Conservation (phyloP, 2,113 vertebrate genomes). For the Cavia aperea region DNA sequence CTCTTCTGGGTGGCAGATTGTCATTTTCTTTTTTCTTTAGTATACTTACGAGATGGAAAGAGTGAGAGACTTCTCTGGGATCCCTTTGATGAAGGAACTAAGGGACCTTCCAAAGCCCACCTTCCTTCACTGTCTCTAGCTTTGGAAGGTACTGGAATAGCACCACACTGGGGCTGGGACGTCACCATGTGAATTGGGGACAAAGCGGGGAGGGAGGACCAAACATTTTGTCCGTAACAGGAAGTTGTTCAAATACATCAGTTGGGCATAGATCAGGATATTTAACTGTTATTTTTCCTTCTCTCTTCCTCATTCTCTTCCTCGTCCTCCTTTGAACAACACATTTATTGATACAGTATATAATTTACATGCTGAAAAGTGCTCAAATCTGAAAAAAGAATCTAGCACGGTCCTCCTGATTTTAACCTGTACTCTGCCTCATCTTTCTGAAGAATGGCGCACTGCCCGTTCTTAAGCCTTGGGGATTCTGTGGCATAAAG, state of each 20-base stretch:
- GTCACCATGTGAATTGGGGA: neutral
- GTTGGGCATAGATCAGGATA: neutral
- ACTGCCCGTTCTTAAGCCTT: neutral
- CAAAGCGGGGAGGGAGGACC: accelerated
- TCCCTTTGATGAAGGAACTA: neutral
- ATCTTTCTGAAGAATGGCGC: neutral
- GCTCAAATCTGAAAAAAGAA: neutral
- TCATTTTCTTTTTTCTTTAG: neutral
- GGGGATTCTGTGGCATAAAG: neutral
- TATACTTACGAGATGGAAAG: neutral
- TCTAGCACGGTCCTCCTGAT: neutral
- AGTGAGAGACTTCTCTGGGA: neutral
- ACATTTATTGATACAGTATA: neutral
- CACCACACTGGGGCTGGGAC: neutral
- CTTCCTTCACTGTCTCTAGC: neutral
- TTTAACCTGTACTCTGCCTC: neutral
- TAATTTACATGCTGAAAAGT: neutral
- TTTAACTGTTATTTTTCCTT: neutral
- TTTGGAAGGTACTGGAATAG: neutral
- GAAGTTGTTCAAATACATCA: neutral
- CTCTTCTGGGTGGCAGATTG: neutral
- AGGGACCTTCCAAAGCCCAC: neutral
- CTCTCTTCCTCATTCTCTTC: neutral
- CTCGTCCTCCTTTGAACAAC: neutral
- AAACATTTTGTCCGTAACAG: neutral